Percentiles rank a stretch among this genome's conserved stretches.
These are phyloP conservation scores for Cheirogaleus major DNA, from an alignment of 2,797 vertebrate species.

Conservation along the genomic window DNA sequence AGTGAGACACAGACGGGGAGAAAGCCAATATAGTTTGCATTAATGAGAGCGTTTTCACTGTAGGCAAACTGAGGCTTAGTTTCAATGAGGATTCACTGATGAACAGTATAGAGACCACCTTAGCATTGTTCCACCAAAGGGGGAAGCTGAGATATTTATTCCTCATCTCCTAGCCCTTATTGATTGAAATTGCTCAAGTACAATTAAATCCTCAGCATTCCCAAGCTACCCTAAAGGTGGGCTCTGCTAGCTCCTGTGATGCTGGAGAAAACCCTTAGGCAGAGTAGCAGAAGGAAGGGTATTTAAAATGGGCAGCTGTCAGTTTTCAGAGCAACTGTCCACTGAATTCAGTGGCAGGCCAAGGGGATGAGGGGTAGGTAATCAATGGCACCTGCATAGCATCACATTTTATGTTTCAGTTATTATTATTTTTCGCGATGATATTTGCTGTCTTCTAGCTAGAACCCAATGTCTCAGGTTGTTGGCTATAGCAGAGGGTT, in stretches of 20 bases:
- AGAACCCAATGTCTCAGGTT: background rate
- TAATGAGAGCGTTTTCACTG: background rate
- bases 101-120: background rate
- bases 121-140: background rate
- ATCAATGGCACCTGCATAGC: background rate
- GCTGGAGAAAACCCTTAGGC: background rate
- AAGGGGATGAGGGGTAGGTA: background rate
- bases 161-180: background rate
- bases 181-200: background rate
- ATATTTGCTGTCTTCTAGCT: slow-evolving; percentile 23
- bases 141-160: background rate
- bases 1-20: background rate
- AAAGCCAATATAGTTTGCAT: background rate
- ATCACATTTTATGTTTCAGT: background rate
- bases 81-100: background rate
- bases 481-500: background rate
- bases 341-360: background rate
- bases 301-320: background rate
- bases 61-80: background rate
- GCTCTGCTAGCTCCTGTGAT: background rate
- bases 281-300: background rate
- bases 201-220: background rate
- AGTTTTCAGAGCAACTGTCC: background rate
- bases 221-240: background rate
- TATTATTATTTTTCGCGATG: background rate